Evolutionary conservation across 2,888 invertebrate species (phyloP), one percentile per base, ranked within the genome.

Genomic region (Phyto melanocephala): DNA sequence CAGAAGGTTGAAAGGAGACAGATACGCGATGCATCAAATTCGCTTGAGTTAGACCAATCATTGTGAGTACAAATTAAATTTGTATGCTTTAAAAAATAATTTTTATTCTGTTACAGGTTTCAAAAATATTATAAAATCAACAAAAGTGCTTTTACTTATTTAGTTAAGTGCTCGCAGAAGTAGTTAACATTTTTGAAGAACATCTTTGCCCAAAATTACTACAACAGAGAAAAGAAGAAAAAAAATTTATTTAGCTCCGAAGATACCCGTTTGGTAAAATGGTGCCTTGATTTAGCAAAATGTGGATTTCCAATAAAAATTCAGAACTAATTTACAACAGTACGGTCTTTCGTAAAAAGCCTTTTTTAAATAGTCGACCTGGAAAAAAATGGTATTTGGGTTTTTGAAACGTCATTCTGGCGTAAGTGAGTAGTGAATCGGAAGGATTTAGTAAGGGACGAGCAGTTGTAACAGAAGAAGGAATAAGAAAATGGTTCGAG

Each of bases 331-430:
- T 15, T 56, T 1, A 75, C 45, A 10, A 63, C 62, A 4, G 62
- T 80, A n/a, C 42, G 74, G 24, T n/a, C 22, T n/a, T 70, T 80
- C 2, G 37, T 76, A 0, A 75, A 76, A 15, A n/a, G 15, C 65
- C 70, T 6, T 77, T 62, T 62, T 15, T 52, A 17, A 68, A 77
- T 68, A 40, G 40, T 60, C 24, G 42, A 7, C 68, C 68, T n/a
- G 77, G 60, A 20, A 68, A 17, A 17, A 15, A 47, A 5, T 47
- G 47, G 47, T 47, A 47, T 11, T 47, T 17, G 17, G 47, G 47
- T 47, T 47, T 47, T 47, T 47, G 47, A 47, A 47, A 47, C 15
- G 47, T 15, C 15, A 47, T 47, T 17, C 47, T 5, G 5, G 15
- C 47, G 1, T 47, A n/a, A 10, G 17, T 7, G 17, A 15, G 15